These are phyloP conservation scores for Petrocephalus schoutedeni DNA, from an alignment of 2,797 vertebrate species.

Conservation along the genomic window DNA sequence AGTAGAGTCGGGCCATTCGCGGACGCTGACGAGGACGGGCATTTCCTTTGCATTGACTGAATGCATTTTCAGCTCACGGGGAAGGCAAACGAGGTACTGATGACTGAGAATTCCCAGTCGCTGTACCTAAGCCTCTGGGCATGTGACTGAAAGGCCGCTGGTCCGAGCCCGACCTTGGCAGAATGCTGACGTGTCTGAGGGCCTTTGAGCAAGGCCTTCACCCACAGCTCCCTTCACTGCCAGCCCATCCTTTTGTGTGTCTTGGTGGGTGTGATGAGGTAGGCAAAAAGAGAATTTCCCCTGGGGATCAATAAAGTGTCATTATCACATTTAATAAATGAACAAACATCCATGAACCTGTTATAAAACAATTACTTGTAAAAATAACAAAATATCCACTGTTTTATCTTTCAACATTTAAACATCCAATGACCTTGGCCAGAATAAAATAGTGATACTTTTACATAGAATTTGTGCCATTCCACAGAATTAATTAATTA, in stretches of 20 bases:
- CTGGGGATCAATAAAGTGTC: not conserved
- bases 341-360: not conserved
- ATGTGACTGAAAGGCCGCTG: not conserved
- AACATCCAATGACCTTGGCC: not conserved
- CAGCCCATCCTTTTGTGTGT: not conserved
- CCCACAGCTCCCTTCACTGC: not conserved
- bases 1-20: not conserved
- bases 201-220: not conserved
- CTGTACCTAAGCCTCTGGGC: not conserved
- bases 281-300: not conserved
- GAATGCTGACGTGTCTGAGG: not conserved
- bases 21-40: not conserved
- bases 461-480: not conserved
- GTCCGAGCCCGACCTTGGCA: not conserved
- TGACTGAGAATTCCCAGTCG: not conserved
- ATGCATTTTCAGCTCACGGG: not conserved
- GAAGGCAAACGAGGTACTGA: not conserved
- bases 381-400: not conserved
- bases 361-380: not conserved
- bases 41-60: not conserved
- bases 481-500: not conserved
- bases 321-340: not conserved
- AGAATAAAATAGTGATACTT: not conserved
- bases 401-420: not conserved
- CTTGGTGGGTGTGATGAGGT: not conserved